These are phyloP conservation scores for Antennarius striatus DNA, from an alignment of 2,113 vertebrate genomes.

Conservation along the genomic window DNA sequence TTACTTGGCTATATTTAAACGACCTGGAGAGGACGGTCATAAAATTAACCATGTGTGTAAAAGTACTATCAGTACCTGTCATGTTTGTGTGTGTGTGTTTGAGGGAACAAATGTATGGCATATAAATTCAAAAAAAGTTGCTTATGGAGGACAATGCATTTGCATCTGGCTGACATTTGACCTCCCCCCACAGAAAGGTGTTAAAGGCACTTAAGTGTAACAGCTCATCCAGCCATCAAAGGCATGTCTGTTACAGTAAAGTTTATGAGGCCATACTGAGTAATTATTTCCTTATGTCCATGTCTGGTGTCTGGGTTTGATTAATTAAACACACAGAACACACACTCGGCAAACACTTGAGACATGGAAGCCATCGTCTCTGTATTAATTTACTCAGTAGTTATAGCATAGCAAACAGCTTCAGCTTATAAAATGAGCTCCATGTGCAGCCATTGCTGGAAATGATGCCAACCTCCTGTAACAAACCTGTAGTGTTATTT, in stretches of 20 bases:
- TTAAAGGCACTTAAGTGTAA: conserved; percentile 15
- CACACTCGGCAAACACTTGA: conserved; percentile 3
- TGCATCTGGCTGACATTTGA: conserved; percentile 4
- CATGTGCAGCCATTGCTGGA: no score
- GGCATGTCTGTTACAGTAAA: conserved; percentile 1
- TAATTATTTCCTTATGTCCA: conserved; percentile 1
- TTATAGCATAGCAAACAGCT: no score
- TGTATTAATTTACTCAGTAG: no score
- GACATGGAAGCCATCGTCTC: no score
- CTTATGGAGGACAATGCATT: background rate
- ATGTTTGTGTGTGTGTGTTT: conserved; percentile 2
- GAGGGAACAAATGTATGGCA: background rate
- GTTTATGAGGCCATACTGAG: conserved; percentile 12
- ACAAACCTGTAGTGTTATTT: no score
- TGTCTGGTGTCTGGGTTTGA: conserved; percentile 4
- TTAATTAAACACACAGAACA: background rate
- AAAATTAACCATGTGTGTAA: conserved; percentile 16
- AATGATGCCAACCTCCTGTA: no score
- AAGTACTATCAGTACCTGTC: background rate
- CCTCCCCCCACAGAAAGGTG: background rate
- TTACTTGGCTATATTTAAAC: conserved; percentile 25
- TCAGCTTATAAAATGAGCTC: no score
- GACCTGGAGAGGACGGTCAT: conserved; percentile 1
- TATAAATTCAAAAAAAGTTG: background rate
- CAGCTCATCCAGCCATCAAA: background rate